A percentile compares a stretch with the other conserved stretches of the same genome.
Conservation (phyloP, 1,140 invertebrate genomes). For the Scaptomyza graminum region DNA sequence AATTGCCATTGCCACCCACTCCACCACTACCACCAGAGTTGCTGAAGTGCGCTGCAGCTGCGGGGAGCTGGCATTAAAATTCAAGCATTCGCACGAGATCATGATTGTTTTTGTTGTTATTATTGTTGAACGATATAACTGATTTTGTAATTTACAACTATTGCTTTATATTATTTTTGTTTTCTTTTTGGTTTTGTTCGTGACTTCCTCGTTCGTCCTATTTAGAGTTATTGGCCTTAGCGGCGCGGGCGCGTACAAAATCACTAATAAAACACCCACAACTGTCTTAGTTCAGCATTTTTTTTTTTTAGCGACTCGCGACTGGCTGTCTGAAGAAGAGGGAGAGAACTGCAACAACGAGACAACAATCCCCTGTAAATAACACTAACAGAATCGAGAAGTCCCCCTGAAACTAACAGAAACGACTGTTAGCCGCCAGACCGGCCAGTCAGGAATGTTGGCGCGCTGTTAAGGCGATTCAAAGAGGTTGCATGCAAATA, state of each 20-base stretch:
- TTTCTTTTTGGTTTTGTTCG: constrained; percentile 35
- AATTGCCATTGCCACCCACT: constrained; percentile 12
- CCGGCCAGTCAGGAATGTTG: constrained; percentile 1
- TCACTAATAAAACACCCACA: constrained; percentile 45
- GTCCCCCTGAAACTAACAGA: no score
- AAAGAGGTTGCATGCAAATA: not conserved
- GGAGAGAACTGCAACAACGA: no score
- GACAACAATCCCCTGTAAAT: no score
- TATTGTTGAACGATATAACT: constrained; percentile 46
- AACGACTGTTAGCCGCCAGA: constrained; percentile 2
- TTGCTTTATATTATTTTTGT: constrained; percentile 7
- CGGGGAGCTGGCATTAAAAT: constrained; percentile 60
- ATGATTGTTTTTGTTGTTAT: constrained; percentile 48
- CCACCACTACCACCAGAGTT: constrained; percentile 14
- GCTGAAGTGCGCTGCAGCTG: constrained; percentile 51
- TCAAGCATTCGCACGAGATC: constrained; percentile 77
- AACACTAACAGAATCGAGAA: no score
- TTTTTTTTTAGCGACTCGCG: no score
- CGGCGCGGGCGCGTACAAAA: constrained; percentile 52
- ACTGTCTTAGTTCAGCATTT: constrained; percentile 26
- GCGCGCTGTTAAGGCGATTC: not conserved
- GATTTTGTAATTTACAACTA: constrained; percentile 30
- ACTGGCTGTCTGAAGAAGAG: no score
- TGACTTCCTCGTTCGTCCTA: constrained; percentile 50
- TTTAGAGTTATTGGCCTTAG: constrained; percentile 42